phyloP scores from a whole-genome alignment of 2,113 vertebrate genomes.

The cattle (Bos taurus) region ARS-UCD2.0 NC_037330.1:119620001-119620500 shows the following conservation, averaged over 20 bases:
- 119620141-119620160: background rate
- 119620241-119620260: background rate
- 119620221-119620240: background rate
- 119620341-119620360: background rate
- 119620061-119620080: background rate
- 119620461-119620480: background rate
- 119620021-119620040: background rate
- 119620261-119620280: background rate
- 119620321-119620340: background rate
- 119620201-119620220: background rate
- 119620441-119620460: background rate
- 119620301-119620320: background rate
- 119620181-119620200: background rate
- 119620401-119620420: background rate
- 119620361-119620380: background rate
- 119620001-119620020: background rate
- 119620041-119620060: background rate
- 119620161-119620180: background rate
- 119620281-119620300: background rate
- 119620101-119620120: background rate
- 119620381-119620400: background rate
- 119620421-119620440: background rate
- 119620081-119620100: background rate
- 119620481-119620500: rapidly evolving
- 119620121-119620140: background rate